Conservation (phyloP, 2,797 vertebrate species). For the Steatocranus sp. region DNA sequence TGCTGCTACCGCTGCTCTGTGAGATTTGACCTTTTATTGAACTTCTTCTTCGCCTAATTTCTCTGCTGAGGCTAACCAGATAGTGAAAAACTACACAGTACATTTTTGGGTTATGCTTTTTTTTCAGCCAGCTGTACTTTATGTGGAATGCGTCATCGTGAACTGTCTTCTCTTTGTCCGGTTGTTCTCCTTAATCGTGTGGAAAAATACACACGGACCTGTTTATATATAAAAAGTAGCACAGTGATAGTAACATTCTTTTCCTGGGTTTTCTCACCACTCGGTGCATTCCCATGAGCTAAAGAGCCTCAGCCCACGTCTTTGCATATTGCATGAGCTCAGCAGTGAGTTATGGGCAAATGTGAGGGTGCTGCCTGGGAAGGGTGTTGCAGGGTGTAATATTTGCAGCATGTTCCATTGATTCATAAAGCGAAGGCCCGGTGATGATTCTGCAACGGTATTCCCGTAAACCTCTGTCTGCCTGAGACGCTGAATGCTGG, state of each 20-base stretch:
- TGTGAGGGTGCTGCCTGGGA: conserved; percentile 50
- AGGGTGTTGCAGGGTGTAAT: conserved; percentile 66
- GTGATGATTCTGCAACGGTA: conserved; percentile 72
- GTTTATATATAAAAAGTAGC: neutral
- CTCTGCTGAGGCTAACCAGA: neutral
- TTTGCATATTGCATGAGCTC: conserved; percentile 60
- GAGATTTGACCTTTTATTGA: conserved; percentile 17
- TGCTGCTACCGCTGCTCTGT: neutral
- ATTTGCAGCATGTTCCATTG: conserved; percentile 74
- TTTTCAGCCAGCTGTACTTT: neutral
- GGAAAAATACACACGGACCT: neutral
- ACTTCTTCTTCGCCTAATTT: neutral
- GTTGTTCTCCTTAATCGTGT: neutral
- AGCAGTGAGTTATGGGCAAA: conserved; percentile 69
- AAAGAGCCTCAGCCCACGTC: conserved; percentile 29
- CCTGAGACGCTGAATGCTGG: conserved; percentile 43
- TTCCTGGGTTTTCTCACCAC: conserved; percentile 19
- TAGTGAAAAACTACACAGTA: neutral
- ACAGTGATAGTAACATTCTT: conserved; percentile 26
- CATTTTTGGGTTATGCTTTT: neutral
- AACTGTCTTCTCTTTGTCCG: neutral
- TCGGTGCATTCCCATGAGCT: conserved; percentile 44
- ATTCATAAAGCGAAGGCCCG: conserved; percentile 74
- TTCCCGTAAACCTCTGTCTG: conserved; percentile 73
- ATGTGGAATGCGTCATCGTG: neutral